These are phyloP conservation scores for Dasysyrphus tricinctus DNA, from an alignment of 2,888 invertebrate species.

Conservation along the genomic window DNA sequence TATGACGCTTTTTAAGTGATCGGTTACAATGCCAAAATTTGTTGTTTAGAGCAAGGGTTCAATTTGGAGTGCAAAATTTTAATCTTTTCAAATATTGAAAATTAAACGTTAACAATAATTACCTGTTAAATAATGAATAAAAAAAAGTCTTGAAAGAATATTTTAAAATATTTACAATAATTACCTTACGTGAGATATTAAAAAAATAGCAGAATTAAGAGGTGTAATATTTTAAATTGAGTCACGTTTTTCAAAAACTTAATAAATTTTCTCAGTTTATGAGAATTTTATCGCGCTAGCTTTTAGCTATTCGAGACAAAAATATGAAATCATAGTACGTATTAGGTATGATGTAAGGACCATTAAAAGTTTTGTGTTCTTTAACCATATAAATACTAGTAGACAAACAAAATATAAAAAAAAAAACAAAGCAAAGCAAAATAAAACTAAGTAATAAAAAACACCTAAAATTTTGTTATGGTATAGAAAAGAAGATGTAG, in stretches of 20 bases:
- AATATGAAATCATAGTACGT: not conserved
- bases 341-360: not conserved
- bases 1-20: no score
- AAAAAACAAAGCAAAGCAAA: not conserved
- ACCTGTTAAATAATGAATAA: not conserved
- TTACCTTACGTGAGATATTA: conserved; percentile 19
- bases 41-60: no score
- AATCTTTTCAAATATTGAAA: no score
- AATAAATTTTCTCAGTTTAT: conserved; percentile 24
- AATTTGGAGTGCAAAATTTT: no score
- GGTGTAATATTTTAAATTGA: conserved; percentile 47
- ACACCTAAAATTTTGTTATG: no score
- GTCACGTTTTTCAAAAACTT: conserved; percentile 44
- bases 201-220: not conserved
- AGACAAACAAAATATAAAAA: no score
- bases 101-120: no score
- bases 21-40: no score
- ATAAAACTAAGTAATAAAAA: not conserved
- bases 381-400: no score
- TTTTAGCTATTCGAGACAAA: not conserved
- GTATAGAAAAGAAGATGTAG: no score
- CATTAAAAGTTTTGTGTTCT: not conserved
- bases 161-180: not conserved
- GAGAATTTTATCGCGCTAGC: conserved; percentile 11
- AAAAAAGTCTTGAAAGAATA: not conserved